Percentiles rank a stretch among this genome's conserved stretches.
These are phyloP conservation scores for Chloroceryle inda DNA, from an alignment of 2,797 vertebrate species.

Conservation along the genomic window DNA sequence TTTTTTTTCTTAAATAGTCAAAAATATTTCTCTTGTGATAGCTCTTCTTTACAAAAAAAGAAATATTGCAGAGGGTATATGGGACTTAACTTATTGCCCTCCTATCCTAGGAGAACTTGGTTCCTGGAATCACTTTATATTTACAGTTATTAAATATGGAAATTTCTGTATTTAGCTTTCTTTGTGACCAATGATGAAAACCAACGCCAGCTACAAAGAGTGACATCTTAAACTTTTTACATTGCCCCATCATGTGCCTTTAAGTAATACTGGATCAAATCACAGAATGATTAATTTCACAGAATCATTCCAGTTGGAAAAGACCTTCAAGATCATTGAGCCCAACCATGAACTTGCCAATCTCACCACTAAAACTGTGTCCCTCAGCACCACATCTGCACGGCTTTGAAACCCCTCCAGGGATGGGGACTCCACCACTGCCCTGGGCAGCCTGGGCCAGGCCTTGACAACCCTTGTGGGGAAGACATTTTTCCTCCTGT, in stretches of 20 bases:
- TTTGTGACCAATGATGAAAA: not conserved
- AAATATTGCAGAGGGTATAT: not conserved
- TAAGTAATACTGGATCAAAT: not conserved
- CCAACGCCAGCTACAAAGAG: not conserved
- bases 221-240: not conserved
- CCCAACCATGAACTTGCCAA: not conserved
- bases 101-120: not conserved
- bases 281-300: not conserved
- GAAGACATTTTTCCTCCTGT: not conserved
- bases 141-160: not conserved
- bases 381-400: not conserved
- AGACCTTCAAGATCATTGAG: too few relatives aligned
- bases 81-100: not conserved
- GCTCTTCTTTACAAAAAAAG: not conserved
- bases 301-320: too few relatives aligned
- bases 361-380: not conserved
- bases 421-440: not conserved
- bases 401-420: not conserved
- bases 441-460: not conserved
- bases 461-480: not conserved
- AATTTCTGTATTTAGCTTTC: not conserved
- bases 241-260: not conserved
- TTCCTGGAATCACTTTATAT: not conserved
- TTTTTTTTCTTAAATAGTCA: not conserved
- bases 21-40: not conserved